Conservation (phyloP, 2,888 invertebrate genomes). For the Spatulosminthurus flaviceps region DNA sequence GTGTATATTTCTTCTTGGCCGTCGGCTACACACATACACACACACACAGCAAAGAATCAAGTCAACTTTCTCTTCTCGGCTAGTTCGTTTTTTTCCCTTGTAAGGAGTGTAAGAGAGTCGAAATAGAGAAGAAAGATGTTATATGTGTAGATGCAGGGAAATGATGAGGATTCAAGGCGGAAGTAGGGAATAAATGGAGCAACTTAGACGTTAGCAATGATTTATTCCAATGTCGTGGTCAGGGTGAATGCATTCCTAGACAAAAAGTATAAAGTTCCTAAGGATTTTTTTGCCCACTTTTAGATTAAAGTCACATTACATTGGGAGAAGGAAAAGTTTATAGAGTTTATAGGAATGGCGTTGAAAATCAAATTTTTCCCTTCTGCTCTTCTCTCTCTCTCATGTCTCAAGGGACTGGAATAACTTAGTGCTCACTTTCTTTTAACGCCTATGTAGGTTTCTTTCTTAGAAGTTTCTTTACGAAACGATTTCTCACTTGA, state of each 20-base stretch:
- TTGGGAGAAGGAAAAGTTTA: background rate
- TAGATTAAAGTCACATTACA: slow-evolving; percentile 37
- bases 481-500: background rate
- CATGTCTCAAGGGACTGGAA: background rate
- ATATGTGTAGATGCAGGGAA: slow-evolving; percentile 27
- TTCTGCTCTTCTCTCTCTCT: background rate
- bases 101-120: background rate
- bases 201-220: slow-evolving; percentile 34
- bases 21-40: slow-evolving; percentile 13
- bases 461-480: background rate
- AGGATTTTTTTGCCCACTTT: background rate
- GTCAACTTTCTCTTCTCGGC: slow-evolving; percentile 16
- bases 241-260: slow-evolving; percentile 29
- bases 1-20: slow-evolving; percentile 25
- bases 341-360: background rate
- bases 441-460: slow-evolving; percentile 18
- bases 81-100: slow-evolving; percentile 7
- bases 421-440: slow-evolving; percentile 18
- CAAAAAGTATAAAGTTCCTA: slow-evolving; percentile 29
- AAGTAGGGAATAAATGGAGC: slow-evolving; percentile 42
- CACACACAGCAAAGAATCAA: slow-evolving; percentile 14
- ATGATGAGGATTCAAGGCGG: slow-evolving; percentile 34
- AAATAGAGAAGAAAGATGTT: slow-evolving; percentile 18
- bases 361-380: slow-evolving; percentile 1
- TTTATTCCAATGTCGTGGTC: slow-evolving; percentile 44